phyloP scores from a whole-genome alignment of 2,113 vertebrate species.

The Muntiacus reevesi region DNA sequence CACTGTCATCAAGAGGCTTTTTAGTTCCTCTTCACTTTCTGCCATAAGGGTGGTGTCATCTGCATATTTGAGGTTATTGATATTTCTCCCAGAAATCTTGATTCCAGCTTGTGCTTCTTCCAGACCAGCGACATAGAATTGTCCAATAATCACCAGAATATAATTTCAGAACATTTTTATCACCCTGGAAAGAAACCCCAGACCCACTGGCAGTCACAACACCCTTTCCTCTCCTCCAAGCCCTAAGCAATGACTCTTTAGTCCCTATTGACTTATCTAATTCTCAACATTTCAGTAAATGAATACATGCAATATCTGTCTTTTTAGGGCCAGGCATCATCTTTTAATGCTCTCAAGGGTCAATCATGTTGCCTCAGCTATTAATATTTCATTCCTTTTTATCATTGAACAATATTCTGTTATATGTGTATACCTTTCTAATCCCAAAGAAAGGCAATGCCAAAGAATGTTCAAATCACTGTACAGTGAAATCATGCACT shows the following conservation, averaged over 20 bases:
- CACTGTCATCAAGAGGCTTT: too few relatives aligned
- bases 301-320: too few relatives aligned
- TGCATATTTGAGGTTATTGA: too few relatives aligned
- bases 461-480: not conserved
- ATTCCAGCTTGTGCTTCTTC: too few relatives aligned
- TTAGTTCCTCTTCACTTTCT: too few relatives aligned
- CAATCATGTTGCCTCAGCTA: not conserved
- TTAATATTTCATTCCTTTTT: not conserved
- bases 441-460: not conserved
- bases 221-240: not conserved
- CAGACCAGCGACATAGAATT: not conserved
- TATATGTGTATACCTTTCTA: not conserved
- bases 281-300: not conserved
- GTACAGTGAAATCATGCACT: not conserved
- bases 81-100: too few relatives aligned
- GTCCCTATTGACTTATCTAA: not conserved
- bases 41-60: too few relatives aligned
- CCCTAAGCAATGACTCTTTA: not conserved
- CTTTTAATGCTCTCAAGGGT: not conserved
- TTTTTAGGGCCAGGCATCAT: not conserved
- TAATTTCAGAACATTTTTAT: not conserved
- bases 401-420: not conserved
- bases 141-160: too few relatives aligned
- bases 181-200: not conserved
- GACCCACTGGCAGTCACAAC: not conserved